Evolutionary conservation across 2,888 invertebrate genomes (phyloP).

Genomic region (Thymelicus sylvestris): DNA sequence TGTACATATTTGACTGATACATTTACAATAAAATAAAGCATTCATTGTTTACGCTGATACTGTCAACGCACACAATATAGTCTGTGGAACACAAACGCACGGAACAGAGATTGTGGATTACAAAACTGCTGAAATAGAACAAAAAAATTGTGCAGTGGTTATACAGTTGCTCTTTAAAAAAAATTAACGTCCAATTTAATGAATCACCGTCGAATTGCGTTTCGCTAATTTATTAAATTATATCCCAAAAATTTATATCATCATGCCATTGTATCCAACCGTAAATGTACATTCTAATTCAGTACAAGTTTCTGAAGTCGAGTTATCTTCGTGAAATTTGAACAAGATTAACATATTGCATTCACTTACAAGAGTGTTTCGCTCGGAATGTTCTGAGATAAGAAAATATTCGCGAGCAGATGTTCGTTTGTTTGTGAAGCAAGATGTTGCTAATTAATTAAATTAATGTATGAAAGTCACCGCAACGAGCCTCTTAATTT

Average conservation of each 20-base stretch:
- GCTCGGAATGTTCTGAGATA: constrained; percentile 18
- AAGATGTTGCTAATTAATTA: constrained; percentile 31
- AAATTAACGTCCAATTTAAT: no score
- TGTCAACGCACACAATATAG: no score
- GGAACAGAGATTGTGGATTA: no score
- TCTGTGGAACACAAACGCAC: no score
- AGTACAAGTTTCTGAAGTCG: not conserved
- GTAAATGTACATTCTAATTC: constrained; percentile 5
- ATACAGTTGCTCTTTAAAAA: no score
- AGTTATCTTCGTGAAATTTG: constrained; percentile 8
- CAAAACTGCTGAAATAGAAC: no score
- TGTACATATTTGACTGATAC: no score
- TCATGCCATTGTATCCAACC: not conserved
- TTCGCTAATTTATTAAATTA: not conserved
- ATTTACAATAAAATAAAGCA: no score
- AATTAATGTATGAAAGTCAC: constrained; percentile 26
- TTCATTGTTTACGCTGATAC: no score
- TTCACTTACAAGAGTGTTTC: constrained; percentile 11
- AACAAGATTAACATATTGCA: constrained; percentile 24
- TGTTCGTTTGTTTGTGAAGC: constrained; percentile 22
- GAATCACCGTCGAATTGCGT: no score
- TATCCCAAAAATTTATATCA: not conserved
- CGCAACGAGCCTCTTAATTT: constrained; percentile 11
- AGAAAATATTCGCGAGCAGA: constrained; percentile 19
- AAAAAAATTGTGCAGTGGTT: no score